Base-by-base conservation (phyloP, 2,113 vertebrate species). In the Petroica traversi region DNA sequence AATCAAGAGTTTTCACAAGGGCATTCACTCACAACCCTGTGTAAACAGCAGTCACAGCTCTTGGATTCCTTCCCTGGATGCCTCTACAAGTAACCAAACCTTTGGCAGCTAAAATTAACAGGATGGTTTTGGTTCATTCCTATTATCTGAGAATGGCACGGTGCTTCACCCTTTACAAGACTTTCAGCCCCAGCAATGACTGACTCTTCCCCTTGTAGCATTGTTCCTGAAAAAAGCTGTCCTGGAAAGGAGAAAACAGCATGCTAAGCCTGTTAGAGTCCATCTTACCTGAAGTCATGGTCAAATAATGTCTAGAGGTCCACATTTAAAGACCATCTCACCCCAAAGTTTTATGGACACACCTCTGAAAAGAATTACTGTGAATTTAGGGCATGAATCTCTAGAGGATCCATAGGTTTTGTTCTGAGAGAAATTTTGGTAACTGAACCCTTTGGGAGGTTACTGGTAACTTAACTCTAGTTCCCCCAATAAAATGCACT, bases 211-310 rank as follows among this genome's bases (percentile, higher is more conserved):
- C 36, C 13, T 46, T 45, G 2, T 26, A 38, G 24, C 9, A 26
- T 11, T 46, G 13, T 2, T 82, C 34, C 34, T 38, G 6, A 71
- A 40, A 10, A 54, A 4, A 67, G 19, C 14, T 66, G 41, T 40
- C 6, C 1, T 15, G 31, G 33, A 38, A 61, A 82, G 25, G 9
- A 25, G 8, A 67, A 81, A 94, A 28, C 11, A 82, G 8, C 1
- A 8, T 0, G 0, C 19, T 45, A 40, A 46, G 9, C 38, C n/a
- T 79, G 3, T 78, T 49, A 14, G 20, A 68, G n/a, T 17, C 24
- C 57, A 43, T 28, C 20, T 55, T 33, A 41, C 12, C 29, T 34
- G 26, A 72, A 80, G 31, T 86, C 24, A 51, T 18, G 34, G 18
- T 6, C 45, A 59, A 33, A 40, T 43, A 49, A 66, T 20, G 4